Evolutionary conservation across 1,140 invertebrate species (phyloP).

Genomic region (Caerostris extrusa): DNA sequence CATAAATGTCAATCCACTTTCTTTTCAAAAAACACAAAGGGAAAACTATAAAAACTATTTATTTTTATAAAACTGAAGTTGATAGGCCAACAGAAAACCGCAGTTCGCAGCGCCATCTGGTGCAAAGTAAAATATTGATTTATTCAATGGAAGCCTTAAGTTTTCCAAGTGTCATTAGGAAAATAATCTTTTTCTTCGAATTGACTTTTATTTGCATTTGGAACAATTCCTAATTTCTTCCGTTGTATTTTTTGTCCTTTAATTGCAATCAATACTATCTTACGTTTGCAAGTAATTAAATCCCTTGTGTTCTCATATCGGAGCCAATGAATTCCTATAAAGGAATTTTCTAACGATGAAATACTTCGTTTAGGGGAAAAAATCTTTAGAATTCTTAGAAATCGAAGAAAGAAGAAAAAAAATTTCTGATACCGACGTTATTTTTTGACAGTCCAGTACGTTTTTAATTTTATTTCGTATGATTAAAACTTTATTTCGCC

Average conservation of each 20-base stretch:
- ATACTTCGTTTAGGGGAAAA: background rate
- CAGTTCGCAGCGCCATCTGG: slow-evolving; percentile 23
- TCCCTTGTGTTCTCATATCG: slow-evolving; percentile 37
- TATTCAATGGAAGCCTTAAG: background rate
- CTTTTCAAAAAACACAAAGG: too few relatives aligned
- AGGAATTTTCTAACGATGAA: slow-evolving; percentile 21
- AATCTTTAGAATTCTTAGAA: slow-evolving; percentile 9
- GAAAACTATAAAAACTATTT: background rate
- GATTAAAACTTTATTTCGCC: background rate
- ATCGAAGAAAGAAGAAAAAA: background rate
- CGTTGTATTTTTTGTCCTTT: slow-evolving; percentile 1
- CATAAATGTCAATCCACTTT: too few relatives aligned
- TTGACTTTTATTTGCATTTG: slow-evolving; percentile 59
- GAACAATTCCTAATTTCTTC: slow-evolving; percentile 64
- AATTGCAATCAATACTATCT: slow-evolving; percentile 65
- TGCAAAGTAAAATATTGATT: slow-evolving; percentile 31
- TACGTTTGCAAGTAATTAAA: slow-evolving; percentile 55
- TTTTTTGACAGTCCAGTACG: background rate
- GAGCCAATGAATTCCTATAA: background rate
- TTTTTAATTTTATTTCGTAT: slow-evolving; percentile 1
- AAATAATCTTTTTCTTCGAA: slow-evolving; percentile 57
- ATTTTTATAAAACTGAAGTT: background rate
- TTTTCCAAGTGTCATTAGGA: slow-evolving; percentile 59
- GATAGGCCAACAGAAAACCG: background rate
- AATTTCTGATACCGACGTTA: background rate